Evolutionary conservation across 2,888 invertebrate genomes (phyloP).

Genomic region (Melanotus villosus): DNA sequence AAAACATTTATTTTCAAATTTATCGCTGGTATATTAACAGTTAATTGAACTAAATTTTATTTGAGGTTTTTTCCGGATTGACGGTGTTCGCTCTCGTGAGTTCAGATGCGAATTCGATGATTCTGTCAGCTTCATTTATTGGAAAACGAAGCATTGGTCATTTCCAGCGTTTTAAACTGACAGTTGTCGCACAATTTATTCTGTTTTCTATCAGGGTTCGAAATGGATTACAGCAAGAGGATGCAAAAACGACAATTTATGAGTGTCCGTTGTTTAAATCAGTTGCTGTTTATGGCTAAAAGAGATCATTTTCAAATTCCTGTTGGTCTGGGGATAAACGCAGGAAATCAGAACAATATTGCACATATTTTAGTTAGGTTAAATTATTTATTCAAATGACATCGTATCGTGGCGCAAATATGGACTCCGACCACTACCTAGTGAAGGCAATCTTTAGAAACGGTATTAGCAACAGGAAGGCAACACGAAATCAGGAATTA

Average conservation of each 20-base stretch:
- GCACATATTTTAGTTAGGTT: no score
- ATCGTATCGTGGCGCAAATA: no score
- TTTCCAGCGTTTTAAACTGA: constrained; percentile 46
- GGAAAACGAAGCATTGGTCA: constrained; percentile 46
- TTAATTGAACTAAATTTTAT: constrained; percentile 41
- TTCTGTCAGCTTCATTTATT: constrained; percentile 46
- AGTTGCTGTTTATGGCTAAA: background rate
- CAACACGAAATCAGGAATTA: no score
- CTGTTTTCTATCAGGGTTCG: constrained; percentile 34
- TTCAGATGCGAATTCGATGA: constrained; percentile 39
- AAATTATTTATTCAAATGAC: no score
- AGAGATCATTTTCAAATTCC: background rate
- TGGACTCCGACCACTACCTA: no score
- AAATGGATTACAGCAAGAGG: constrained; percentile 33
- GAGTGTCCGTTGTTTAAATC: background rate
- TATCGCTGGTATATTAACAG: constrained; percentile 20
- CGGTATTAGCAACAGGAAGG: no score
- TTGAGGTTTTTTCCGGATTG: constrained; percentile 36
- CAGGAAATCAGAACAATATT: no score
- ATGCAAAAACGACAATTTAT: constrained; percentile 33
- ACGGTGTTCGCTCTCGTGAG: constrained; percentile 30
- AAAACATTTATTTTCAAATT: background rate
- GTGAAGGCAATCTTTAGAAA: no score
- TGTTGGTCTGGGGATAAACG: no score
- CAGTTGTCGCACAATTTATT: constrained; percentile 44